Evolutionary conservation across 2,797 vertebrate species (phyloP).

Genomic region (Alosa sapidissima): DNA sequence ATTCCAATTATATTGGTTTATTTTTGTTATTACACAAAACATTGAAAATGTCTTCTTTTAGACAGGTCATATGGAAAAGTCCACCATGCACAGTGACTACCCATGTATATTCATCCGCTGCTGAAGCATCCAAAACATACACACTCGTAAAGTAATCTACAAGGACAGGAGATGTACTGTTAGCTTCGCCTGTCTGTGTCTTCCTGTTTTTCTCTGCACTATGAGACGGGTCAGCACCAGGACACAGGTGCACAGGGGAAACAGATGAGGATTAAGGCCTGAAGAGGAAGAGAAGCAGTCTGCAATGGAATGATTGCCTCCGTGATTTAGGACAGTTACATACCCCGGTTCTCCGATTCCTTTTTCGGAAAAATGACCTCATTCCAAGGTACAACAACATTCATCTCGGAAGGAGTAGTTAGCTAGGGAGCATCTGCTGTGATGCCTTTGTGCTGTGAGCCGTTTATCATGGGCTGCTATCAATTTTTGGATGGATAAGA

Average conservation of each 20-base stretch:
- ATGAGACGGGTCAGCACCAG: not conserved
- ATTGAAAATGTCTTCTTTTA: not conserved
- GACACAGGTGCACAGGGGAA: constrained; percentile 2
- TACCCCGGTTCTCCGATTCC: not conserved
- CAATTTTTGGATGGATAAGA: not conserved
- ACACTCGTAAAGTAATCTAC: not conserved
- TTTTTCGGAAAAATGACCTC: constrained; percentile 15
- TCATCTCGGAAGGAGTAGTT: not conserved
- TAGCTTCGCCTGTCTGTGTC: not conserved
- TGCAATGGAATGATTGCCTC: constrained; percentile 6
- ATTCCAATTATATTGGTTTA: not conserved
- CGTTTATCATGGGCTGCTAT: not conserved
- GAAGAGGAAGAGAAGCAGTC: not conserved
- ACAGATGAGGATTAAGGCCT: not conserved
- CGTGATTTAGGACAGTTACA: constrained; percentile 1
- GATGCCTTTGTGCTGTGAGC: not conserved
- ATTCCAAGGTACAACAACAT: not conserved
- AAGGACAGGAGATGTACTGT: not conserved
- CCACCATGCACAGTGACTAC: not conserved
- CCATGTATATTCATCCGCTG: too few relatives aligned
- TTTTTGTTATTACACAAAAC: not conserved
- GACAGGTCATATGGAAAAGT: not conserved
- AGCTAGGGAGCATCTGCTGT: not conserved
- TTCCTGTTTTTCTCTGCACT: not conserved
- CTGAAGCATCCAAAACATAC: too few relatives aligned